These are phyloP conservation scores for Enteromius argenteus DNA, from an alignment of 2,797 vertebrate genomes.

Conservation along the genomic window DNA sequence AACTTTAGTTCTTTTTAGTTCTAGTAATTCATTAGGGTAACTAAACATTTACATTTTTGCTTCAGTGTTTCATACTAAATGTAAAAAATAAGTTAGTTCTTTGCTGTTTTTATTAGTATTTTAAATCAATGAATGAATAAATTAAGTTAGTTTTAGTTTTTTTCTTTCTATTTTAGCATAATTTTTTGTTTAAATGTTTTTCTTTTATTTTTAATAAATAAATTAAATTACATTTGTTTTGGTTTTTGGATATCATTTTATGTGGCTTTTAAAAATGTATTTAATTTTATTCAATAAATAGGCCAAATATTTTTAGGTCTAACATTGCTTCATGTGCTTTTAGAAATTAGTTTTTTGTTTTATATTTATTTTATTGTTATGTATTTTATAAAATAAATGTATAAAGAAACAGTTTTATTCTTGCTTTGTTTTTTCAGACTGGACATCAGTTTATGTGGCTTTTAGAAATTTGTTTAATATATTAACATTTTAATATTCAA, in stretches of 20 bases:
- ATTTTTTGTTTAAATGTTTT: background rate
- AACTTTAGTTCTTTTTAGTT: background rate
- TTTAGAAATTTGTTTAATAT: background rate
- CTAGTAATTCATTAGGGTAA: background rate
- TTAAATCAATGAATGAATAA: background rate
- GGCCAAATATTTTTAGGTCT: background rate
- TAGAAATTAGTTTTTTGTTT: background rate
- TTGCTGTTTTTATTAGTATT: background rate
- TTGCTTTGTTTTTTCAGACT: background rate
- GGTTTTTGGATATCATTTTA: background rate
- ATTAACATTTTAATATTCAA: background rate
- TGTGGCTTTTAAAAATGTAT: background rate
- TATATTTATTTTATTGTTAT: background rate
- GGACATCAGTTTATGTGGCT: background rate
- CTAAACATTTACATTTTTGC: background rate
- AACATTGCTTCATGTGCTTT: background rate
- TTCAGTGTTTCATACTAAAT: background rate
- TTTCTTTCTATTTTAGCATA: background rate
- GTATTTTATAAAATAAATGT: no score
- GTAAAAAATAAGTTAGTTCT: background rate
- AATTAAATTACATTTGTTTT: background rate
- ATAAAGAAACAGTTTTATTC: background rate
- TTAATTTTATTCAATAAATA: background rate
- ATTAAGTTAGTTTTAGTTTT: background rate
- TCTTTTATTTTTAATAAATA: background rate